Conservation (phyloP, 1,140 invertebrate species). For the Macrobrachium rosenbergii region DNA sequence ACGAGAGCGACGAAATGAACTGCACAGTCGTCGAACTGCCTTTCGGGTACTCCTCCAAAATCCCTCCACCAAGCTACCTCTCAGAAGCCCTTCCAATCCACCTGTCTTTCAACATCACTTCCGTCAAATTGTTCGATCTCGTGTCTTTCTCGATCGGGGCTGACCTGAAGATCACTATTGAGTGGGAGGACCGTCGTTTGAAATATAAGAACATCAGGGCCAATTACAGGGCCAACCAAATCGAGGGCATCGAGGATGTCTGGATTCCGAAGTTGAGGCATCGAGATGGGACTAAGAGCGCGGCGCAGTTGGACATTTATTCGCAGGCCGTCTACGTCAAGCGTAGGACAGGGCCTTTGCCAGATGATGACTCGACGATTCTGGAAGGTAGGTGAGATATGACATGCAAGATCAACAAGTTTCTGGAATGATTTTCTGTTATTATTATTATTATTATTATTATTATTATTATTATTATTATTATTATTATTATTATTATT, state of each 20-base stretch:
- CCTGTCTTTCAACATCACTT: conserved; percentile 43
- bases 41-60: conserved; percentile 6
- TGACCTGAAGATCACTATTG: conserved; percentile 1
- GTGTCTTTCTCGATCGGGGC: conserved; percentile 38
- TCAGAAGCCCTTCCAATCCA: background rate
- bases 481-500: too few relatives aligned
- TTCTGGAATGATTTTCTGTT: too few relatives aligned
- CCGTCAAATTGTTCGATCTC: conserved; percentile 27
- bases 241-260: conserved; percentile 8
- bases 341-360: background rate
- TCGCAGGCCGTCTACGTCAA: conserved; percentile 30
- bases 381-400: background rate
- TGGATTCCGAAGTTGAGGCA: conserved; percentile 26
- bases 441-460: too few relatives aligned
- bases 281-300: conserved; percentile 34
- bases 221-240: conserved; percentile 24
- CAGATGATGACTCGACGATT: conserved; percentile 47
- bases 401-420: background rate
- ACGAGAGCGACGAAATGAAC: conserved; percentile 51
- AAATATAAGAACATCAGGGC: conserved; percentile 28
- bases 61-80: conserved; percentile 22
- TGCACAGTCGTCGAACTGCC: conserved; percentile 27
- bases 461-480: too few relatives aligned
- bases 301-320: background rate
- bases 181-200: conserved; percentile 34